Base-by-base conservation (phyloP, 2,113 vertebrate genomes). In the Dasyprocta punctata region DNA sequence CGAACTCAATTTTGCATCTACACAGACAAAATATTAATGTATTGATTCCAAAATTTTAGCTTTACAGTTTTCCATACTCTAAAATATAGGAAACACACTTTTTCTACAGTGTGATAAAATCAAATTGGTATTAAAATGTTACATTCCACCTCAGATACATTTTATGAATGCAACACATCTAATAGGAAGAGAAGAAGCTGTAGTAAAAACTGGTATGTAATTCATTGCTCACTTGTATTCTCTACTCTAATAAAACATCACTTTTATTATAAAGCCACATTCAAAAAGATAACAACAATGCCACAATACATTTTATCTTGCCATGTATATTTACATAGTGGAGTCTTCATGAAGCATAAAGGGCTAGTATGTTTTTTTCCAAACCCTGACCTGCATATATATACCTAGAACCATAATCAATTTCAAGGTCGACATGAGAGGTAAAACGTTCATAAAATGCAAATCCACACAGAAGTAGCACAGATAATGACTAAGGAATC, bases 361-460 rank as follows among this genome's bases (percentile, higher is more conserved):
- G 90, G 71, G 14, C 36, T 97, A 41, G 49, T 60, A 11, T 96
- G 69, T 82, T 93, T 92, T 91, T 80, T 58, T 90, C 90, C 81
- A 98, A 91, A 97, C 95, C 77, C 93, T 1, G 90, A 92, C 44
- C 11, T 96, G 81, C 85, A 96, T 80, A 96, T 69, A 77, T 87
- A 97, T 78, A 67, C 90, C 86, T 97, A 97, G 97, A n/a, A 95
- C 95, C 95, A 38, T 82, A 56, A 97, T 97, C 89, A 94, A 54
- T 96, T 89, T 95, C 89, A 92, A 98, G 56, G 80, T 95, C 96
- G 41, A 90, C n/a, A 75, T 4, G 95, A 82, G 60, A 95, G 86
- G 84, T 90, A 93, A 98, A 95, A 93, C 33, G 77, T 90, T 97
- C 97, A 96, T 92, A 96, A 98, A 98, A 98, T 97, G 95, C 96